Conservation (phyloP, 2,797 vertebrate genomes). For the Dipus sagitta region DNA sequence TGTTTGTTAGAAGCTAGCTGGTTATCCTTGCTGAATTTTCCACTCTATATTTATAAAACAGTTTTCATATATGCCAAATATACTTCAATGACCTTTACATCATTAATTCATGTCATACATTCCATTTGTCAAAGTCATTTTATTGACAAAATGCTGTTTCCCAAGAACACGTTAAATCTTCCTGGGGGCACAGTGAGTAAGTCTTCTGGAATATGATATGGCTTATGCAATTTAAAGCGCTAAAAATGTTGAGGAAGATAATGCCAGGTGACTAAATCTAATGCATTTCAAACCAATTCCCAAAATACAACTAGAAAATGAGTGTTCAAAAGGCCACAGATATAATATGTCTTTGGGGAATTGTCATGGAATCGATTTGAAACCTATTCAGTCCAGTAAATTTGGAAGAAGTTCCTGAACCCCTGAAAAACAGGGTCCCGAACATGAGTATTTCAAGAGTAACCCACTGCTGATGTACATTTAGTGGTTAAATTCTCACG, state of each 20-base stretch:
- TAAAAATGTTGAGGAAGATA: neutral
- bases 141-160: neutral
- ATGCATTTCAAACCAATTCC: neutral
- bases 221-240: neutral
- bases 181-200: neutral
- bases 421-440: neutral
- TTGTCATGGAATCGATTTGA: neutral
- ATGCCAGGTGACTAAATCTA: neutral
- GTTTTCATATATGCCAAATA: neutral
- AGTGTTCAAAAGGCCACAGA: neutral
- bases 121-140: neutral
- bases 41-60: neutral
- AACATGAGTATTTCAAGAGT: slow-evolving; percentile 10
- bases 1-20: neutral
- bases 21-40: neutral
- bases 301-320: neutral
- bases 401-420: neutral
- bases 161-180: neutral
- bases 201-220: neutral
- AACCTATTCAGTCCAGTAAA: neutral
- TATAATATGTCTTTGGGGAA: neutral
- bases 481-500: neutral
- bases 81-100: neutral
- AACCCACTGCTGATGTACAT: slow-evolving; percentile 2
- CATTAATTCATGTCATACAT: neutral